Percentiles rank a stretch among this genome's conserved stretches.
Evolutionary conservation across 2,113 vertebrate genomes (phyloP).

Genomic region (Prunella himalayana): DNA sequence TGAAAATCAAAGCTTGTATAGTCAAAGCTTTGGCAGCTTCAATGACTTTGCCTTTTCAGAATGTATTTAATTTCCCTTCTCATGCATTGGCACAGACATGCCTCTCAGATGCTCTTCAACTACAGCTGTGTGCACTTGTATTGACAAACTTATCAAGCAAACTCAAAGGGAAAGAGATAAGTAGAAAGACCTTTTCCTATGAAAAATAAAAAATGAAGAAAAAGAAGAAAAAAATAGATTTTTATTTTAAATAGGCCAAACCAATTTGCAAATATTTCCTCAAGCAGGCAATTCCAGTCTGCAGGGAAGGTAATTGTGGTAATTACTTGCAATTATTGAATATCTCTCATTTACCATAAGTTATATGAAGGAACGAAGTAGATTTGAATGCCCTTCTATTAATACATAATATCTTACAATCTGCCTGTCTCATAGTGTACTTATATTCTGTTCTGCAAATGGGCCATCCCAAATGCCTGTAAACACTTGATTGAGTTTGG

Average conservation of each 20-base stretch:
- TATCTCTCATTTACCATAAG: background rate
- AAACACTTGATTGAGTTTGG: background rate
- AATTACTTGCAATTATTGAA: background rate
- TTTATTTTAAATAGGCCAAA: background rate
- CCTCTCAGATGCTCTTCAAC: background rate
- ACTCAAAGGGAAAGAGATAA: background rate
- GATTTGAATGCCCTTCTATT: background rate
- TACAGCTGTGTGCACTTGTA: background rate
- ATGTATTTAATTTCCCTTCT: background rate
- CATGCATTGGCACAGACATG: background rate
- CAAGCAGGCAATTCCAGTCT: background rate
- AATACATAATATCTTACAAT: background rate
- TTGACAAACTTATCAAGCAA: background rate
- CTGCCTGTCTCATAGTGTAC: background rate
- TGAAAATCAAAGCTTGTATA: background rate
- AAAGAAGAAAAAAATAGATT: background rate
- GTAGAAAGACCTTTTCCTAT: background rate
- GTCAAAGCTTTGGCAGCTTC: background rate
- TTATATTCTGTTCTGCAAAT: background rate
- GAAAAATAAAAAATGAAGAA: background rate
- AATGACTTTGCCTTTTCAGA: constrained; percentile 4
- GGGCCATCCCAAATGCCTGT: background rate
- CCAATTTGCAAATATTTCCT: background rate
- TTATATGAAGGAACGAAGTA: background rate
- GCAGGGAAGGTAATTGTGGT: background rate